phyloP scores from a whole-genome alignment of 2,888 invertebrate genomes.

The Acronicta psi region DNA sequence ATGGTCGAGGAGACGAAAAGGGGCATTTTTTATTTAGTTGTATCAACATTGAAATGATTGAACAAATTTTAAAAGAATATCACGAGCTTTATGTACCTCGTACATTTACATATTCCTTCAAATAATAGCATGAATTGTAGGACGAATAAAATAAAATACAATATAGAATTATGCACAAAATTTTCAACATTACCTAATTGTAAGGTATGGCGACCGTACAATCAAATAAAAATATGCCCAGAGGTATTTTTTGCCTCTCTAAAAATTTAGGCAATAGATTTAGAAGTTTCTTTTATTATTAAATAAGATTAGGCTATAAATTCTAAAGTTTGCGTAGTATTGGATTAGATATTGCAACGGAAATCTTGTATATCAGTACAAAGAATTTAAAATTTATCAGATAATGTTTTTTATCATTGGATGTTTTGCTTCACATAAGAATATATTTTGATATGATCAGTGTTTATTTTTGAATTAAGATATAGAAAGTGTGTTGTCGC shows the following conservation, averaged over 20 bases:
- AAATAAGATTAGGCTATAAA: slow-evolving; percentile 77
- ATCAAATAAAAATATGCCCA: background rate
- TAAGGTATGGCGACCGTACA: background rate
- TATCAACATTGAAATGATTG: background rate
- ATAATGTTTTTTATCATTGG: slow-evolving; percentile 69
- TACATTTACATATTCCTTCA: background rate
- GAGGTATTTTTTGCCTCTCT: slow-evolving; percentile 68
- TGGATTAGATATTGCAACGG: slow-evolving; percentile 70
- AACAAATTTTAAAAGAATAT: too few species aligned
- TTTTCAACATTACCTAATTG: background rate
- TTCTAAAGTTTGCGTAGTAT: slow-evolving; percentile 72
- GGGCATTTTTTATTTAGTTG: slow-evolving; percentile 56
- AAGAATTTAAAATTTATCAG: slow-evolving; percentile 74
- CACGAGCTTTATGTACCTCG: too few species aligned
- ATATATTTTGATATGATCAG: slow-evolving; percentile 83
- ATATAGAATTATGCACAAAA: background rate
- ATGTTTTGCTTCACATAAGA: slow-evolving; percentile 74
- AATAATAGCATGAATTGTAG: background rate
- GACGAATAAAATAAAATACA: background rate
- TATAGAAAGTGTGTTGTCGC: slow-evolving; percentile 60
- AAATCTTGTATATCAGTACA: slow-evolving; percentile 87
- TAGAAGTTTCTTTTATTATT: slow-evolving; percentile 65
- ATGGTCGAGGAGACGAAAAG: slow-evolving; percentile 49
- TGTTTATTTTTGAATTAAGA: slow-evolving; percentile 72
- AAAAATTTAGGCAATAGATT: slow-evolving; percentile 69